These are phyloP conservation scores for Cottoperca gobio DNA, from an alignment of 2,797 vertebrate genomes.

Conservation along the genomic window DNA sequence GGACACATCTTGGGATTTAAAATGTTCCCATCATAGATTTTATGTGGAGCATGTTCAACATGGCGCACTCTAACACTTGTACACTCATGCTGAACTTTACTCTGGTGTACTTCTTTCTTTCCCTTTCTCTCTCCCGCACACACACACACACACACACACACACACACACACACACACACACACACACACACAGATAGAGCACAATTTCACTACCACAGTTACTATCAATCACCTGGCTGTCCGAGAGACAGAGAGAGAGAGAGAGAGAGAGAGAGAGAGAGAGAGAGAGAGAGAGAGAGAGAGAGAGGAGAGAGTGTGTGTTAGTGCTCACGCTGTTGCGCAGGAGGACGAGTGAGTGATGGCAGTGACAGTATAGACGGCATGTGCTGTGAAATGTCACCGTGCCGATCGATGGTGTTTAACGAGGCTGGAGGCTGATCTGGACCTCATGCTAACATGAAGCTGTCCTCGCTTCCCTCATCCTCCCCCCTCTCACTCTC, in stretches of 20 bases:
- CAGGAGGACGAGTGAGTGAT: slow-evolving; percentile 73
- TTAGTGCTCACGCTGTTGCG: slow-evolving; percentile 46
- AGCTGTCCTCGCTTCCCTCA: slow-evolving; percentile 58
- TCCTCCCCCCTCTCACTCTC: slow-evolving; percentile 49
- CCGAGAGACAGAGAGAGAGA: not conserved
- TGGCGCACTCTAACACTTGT: slow-evolving; percentile 5
- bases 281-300: not conserved
- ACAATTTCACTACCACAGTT: slow-evolving; percentile 64
- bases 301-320: slow-evolving; percentile 42
- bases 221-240: slow-evolving; percentile 70
- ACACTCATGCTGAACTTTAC: slow-evolving; percentile 17
- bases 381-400: slow-evolving; percentile 87
- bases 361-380: slow-evolving; percentile 79
- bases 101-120: not conserved
- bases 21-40: slow-evolving; percentile 2
- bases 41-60: not conserved
- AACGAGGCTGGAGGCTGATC: slow-evolving; percentile 85
- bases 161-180: not conserved
- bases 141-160: too few relatives aligned
- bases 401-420: slow-evolving; percentile 84
- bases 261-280: not conserved
- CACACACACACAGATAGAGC: slow-evolving; percentile 29
- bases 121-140: too few relatives aligned
- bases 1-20: not conserved
- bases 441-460: slow-evolving; percentile 82